Percentiles rank a stretch among this genome's conserved stretches.
Conservation (phyloP, 2,888 invertebrate genomes). For the Pseudanteris insignis region DNA sequence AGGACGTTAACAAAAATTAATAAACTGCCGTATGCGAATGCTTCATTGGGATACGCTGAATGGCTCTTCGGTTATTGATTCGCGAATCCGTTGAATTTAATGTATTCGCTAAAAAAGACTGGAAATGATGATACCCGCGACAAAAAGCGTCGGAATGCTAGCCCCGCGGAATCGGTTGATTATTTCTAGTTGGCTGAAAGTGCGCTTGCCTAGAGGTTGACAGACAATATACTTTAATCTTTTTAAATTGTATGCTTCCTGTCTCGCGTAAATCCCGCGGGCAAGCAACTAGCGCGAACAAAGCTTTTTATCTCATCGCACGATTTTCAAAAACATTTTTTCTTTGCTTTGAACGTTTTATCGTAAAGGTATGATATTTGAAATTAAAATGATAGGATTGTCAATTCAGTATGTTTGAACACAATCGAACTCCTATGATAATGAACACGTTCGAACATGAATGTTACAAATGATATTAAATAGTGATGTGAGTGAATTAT, state of each 20-base stretch:
- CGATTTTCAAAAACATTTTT: constrained; percentile 31
- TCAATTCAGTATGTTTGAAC: too few species aligned
- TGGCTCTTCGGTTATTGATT: constrained; percentile 26
- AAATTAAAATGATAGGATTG: too few species aligned
- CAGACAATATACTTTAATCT: constrained; percentile 58
- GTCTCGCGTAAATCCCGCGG: constrained; percentile 23
- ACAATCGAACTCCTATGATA: too few species aligned
- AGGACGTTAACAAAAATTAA: constrained; percentile 18
- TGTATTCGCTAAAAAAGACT: constrained; percentile 29
- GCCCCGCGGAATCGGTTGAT: constrained; percentile 39
- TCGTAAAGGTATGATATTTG: too few species aligned
- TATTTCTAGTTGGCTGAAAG: constrained; percentile 40
- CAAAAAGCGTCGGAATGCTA: constrained; percentile 20
- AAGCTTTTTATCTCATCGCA: constrained; percentile 23
- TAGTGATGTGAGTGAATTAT: too few species aligned
- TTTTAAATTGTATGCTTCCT: constrained; percentile 49
- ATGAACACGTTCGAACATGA: too few species aligned
- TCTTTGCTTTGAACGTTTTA: constrained; percentile 21
- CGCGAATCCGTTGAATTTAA: constrained; percentile 28
- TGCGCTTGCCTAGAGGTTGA: constrained; percentile 49
- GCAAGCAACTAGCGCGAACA: constrained; percentile 7
- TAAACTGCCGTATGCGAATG: constrained; percentile 20
- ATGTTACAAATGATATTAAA: too few species aligned
- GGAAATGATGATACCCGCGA: constrained; percentile 24
- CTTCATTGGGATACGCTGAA: constrained; percentile 17